Percentiles rank a stretch among this genome's conserved stretches.
Evolutionary conservation across 2,888 invertebrate species (phyloP).

Genomic region (Zootermopsis nevadensis): DNA sequence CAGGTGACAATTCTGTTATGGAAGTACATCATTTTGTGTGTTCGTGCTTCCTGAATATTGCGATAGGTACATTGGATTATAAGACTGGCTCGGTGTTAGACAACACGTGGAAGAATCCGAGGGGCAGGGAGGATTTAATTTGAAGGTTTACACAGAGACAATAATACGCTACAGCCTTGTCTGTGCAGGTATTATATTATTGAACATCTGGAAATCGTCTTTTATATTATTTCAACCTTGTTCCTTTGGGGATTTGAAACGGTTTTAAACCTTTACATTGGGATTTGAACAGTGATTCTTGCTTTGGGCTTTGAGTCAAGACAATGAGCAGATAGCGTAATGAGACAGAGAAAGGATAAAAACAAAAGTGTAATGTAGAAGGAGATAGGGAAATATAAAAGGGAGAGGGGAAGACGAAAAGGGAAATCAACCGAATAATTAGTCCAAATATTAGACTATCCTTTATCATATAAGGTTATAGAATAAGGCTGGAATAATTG

Average conservation of each 20-base stretch:
- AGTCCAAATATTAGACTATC: constrained; percentile 55
- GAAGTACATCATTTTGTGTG: too few relatives aligned
- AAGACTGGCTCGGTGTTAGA: not conserved
- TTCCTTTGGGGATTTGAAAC: constrained; percentile 33
- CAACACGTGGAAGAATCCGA: not conserved
- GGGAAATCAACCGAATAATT: constrained; percentile 55
- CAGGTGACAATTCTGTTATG: too few relatives aligned
- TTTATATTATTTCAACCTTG: constrained; percentile 38
- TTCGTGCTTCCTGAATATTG: too few relatives aligned
- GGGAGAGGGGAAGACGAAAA: constrained; percentile 37
- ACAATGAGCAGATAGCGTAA: constrained; percentile 35
- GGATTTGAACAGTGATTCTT: constrained; percentile 43
- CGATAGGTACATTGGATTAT: not conserved
- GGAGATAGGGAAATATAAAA: constrained; percentile 36
- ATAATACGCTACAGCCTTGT: constrained; percentile 12
- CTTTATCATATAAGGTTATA: constrained; percentile 53
- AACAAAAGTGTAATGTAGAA: not conserved
- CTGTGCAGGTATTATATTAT: constrained; percentile 29
- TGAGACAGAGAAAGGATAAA: constrained; percentile 17
- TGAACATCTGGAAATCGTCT: constrained; percentile 42
- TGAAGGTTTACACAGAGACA: constrained; percentile 31
- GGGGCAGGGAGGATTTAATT: too few relatives aligned
- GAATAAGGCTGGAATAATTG: constrained; percentile 53
- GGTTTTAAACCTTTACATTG: constrained; percentile 41
- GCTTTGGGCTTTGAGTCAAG: constrained; percentile 33